These are phyloP conservation scores for Silurus lanzhouensis DNA, from an alignment of 2,797 vertebrate species.

Conservation along the genomic window DNA sequence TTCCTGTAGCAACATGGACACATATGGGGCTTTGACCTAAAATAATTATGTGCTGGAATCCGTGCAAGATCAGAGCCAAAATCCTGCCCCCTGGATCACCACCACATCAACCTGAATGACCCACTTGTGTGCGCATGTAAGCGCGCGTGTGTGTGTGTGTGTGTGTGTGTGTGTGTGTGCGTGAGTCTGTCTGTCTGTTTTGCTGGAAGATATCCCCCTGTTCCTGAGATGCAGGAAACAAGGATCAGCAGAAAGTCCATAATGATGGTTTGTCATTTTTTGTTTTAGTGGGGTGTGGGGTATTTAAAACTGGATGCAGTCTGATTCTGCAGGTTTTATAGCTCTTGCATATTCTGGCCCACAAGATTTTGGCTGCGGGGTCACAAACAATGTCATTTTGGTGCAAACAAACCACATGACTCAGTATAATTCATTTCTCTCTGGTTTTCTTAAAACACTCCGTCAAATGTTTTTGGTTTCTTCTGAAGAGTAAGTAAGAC, in stretches of 20 bases:
- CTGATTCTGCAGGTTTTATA: constrained; percentile 14
- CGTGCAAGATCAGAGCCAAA: constrained; percentile 61
- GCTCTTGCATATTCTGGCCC: constrained; percentile 17
- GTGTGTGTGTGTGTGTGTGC: constrained; percentile 8
- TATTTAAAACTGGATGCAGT: background rate
- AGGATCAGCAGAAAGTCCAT: constrained; percentile 72
- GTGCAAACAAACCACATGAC: constrained; percentile 29
- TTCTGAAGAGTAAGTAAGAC: background rate
- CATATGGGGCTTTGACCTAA: constrained; percentile 73
- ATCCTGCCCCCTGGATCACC: constrained; percentile 61
- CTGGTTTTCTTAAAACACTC: background rate
- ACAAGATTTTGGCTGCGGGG: constrained; percentile 16
- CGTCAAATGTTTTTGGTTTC: background rate
- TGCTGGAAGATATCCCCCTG: constrained; percentile 71
- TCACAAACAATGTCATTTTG: constrained; percentile 33
- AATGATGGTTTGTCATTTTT: constrained; percentile 66
- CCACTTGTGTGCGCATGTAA: constrained; percentile 57
- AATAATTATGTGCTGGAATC: constrained; percentile 67
- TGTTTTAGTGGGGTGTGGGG: background rate
- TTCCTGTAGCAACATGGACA: constrained; percentile 61
- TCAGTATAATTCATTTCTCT: constrained; percentile 10
- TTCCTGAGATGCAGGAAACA: constrained; percentile 78
- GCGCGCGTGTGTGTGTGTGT: constrained; percentile 35
- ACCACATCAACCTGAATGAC: constrained; percentile 68
- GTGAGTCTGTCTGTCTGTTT: constrained; percentile 52